Percentiles rank a stretch among this genome's conserved stretches.
Conservation (phyloP, 1,140 invertebrate genomes). For the Choristoneura fumiferana region DNA sequence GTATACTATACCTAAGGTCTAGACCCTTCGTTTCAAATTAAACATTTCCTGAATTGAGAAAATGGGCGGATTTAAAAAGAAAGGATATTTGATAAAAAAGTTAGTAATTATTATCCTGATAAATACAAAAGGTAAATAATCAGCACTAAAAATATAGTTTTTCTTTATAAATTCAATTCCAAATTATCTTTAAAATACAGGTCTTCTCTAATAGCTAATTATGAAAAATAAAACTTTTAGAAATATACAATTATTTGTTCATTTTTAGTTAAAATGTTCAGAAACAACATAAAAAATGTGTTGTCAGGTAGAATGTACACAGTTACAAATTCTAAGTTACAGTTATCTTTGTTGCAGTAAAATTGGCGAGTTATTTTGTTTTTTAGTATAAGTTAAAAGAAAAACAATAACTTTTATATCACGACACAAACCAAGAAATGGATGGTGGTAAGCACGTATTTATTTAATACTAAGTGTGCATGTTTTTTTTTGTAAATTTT, state of each 20-base stretch:
- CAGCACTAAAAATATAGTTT: background rate
- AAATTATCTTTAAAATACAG: background rate
- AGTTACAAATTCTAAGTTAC: background rate
- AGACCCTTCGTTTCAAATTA: too few species aligned
- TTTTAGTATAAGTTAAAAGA: background rate
- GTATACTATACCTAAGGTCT: too few species aligned
- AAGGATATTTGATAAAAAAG: too few species aligned
- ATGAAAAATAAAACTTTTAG: slow-evolving; percentile 2
- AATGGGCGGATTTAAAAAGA: too few species aligned
- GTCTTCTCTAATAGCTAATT: background rate
- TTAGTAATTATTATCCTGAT: too few species aligned
- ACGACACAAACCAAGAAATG: background rate
- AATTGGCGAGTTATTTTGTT: slow-evolving; percentile 1
- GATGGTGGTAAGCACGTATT: background rate
- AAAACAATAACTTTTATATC: background rate
- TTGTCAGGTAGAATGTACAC: slow-evolving; percentile 3
- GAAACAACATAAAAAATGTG: background rate
- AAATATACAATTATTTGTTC: background rate
- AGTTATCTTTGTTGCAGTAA: background rate
- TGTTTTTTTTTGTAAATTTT: background rate
- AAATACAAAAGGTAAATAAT: too few species aligned
- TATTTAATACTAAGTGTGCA: slow-evolving; percentile 6
- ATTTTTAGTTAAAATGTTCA: slow-evolving; percentile 5
- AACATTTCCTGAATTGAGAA: too few species aligned
- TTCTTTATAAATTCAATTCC: slow-evolving; percentile 2